Evolutionary conservation across 2,797 vertebrate genomes (phyloP), one percentile per base, ranked within the genome.

Genomic region (Falco novaeseelandiae): DNA sequence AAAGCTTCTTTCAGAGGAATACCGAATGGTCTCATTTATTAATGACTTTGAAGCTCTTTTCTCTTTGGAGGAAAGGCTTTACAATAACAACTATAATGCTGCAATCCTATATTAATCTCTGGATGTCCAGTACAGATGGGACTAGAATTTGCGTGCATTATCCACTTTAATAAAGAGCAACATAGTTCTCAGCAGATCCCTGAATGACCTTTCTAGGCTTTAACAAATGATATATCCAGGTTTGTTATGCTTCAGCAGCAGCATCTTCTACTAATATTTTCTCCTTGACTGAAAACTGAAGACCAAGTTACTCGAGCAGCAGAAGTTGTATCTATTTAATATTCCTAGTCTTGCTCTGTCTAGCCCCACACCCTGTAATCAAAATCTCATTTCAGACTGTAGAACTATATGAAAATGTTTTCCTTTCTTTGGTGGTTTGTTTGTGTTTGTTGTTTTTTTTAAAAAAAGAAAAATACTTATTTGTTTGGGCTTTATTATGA

Each of bases 91-190:
- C 42, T 62, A 7, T 54, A 87, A 92, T 69, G 52, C 72, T 93
- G 27, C 40, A 88, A 76, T 90, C 82, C 69, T 79, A 18, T 83
- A 82, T 79, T 86, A 81, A 95, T 95, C 80, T 86, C 89, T 88
- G n/a, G 8, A 40, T 86, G 46, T 69, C 49, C 0, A 0, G 22
- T 81, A 76, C 77, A 90, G 72, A 90, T 91, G 87, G 77, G 19
- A 62, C 34, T 82, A 74, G 79, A 83, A 69, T 93, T 81, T 79
- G 26, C 77, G 46, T 78, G 32, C 0, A 0, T 48, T 95, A 88
- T n/a, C 42, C 83, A 66, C 23, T 79, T 90, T 83, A 90, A 58
- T 74, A 72, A 91, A 86, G 21, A 88, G 58, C 32, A 69, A 44
- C 10, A 25, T 8, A n/a, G 13, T 40, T 74, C 69, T 88, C 67